Base-by-base conservation (phyloP, 2,797 vertebrate genomes). In the Rachycentron canadum region DNA sequence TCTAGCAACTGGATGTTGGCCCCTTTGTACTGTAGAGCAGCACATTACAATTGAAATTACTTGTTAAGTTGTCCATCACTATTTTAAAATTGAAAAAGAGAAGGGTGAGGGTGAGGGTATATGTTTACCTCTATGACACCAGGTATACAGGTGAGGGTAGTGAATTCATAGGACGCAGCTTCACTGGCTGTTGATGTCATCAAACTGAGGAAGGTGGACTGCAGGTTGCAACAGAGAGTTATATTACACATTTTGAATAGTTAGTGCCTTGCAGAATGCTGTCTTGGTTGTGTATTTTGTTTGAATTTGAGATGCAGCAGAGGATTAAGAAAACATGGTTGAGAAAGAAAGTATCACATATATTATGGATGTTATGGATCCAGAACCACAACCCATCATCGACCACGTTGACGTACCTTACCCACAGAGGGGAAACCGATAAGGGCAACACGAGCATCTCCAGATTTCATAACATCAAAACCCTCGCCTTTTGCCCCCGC, bases 391-490 rank as follows among this genome's bases (percentile, higher is more conserved):
- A 2, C 16, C n/a, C 2, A 1, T 43, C 19, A 26, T 3, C 25
- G 1, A 6, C 0, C 17, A n/a, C 26, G 34, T 34, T 68, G 83
- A 96, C 97, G 88, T 95, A 99, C 98, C 97, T 99, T 99, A 91
- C 98, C 98, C 92, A 99, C 98, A 14, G 98, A 99, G 36, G 98
- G 98, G 76, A 99, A 99, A 49, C 98, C 98, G 0, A 99, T 98
- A 19, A 99, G 95, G 0, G 98, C 98, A 79, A 99, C 98, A 0
- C 98, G 95, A 49, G 98, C 98, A 67, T 99, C 98, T 36, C 98
- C 98, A 1, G 98, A 99, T 94, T 99, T 99, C 98, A 99, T 99
- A 36, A 99, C 98, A 96, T 99, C 98, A 1, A 99, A 99, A 82
- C 98, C 98, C 79, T 99, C 98, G 11, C 98, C 98, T 94, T 99